Evolutionary conservation across 2,113 vertebrate genomes (phyloP).

Genomic region (Tragelaphus scriptus): DNA sequence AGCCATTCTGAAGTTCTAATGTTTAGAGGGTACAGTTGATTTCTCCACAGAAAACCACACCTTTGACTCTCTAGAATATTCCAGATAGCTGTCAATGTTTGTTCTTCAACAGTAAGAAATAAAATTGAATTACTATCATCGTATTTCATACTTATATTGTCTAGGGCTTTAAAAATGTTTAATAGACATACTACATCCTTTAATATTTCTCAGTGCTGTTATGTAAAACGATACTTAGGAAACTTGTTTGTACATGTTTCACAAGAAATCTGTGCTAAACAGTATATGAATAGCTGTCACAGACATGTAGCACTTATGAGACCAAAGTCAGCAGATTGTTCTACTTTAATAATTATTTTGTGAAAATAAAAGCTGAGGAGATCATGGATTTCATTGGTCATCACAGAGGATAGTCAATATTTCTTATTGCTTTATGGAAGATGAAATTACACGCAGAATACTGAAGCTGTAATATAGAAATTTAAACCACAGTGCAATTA

Average conservation of each 20-base stretch:
- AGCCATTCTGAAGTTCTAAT: not conserved
- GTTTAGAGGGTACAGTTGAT: not conserved
- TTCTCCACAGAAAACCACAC: not conserved
- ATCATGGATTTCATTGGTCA: not conserved
- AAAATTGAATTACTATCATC: not conserved
- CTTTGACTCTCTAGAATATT: not conserved
- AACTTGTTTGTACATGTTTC: not conserved
- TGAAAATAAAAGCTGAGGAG: not conserved
- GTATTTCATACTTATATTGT: not conserved
- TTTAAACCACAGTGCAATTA: not conserved
- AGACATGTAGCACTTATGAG: not conserved
- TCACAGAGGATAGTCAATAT: not conserved
- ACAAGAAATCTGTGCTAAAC: not conserved
- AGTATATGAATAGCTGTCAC: not conserved
- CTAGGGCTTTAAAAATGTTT: not conserved
- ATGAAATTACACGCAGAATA: not conserved
- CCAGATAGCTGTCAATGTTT: not conserved
- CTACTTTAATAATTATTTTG: not conserved
- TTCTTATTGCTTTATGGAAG: not conserved
- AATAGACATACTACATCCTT: not conserved
- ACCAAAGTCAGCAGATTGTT: not conserved
- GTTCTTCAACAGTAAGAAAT: not conserved
- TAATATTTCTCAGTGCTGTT: not conserved
- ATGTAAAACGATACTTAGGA: not conserved
- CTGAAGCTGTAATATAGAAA: not conserved